Conservation (phyloP, 2,797 vertebrate genomes). For the Galago senegalensis region DNA sequence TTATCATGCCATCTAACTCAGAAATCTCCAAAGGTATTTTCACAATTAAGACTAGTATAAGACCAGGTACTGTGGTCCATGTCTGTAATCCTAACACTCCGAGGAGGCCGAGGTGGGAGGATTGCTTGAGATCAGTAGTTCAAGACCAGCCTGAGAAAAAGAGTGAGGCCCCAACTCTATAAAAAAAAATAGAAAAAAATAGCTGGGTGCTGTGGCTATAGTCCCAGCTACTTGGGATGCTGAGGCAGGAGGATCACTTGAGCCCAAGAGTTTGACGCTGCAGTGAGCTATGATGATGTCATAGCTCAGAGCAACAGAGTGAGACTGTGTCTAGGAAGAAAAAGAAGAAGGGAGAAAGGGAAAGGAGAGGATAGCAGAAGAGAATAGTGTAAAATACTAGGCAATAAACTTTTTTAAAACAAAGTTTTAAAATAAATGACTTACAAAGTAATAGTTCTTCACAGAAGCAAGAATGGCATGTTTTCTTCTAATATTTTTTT, state of each 20-base stretch:
- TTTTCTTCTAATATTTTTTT: constrained; percentile 67
- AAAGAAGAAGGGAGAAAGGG: not conserved
- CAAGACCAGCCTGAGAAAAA: not conserved
- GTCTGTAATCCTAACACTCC: not conserved
- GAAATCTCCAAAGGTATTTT: constrained; percentile 13
- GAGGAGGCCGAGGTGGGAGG: not conserved
- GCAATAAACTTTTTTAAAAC: not conserved
- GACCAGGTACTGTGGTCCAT: not conserved
- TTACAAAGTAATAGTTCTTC: constrained; percentile 32
- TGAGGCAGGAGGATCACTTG: not conserved
- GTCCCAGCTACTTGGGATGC: not conserved
- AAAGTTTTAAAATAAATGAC: constrained; percentile 38
- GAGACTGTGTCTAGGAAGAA: not conserved
- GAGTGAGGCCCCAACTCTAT: not conserved
- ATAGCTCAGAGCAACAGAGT: not conserved
- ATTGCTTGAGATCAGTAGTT: not conserved
- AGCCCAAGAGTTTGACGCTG: not conserved
- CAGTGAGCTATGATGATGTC: not conserved
- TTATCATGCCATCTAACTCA: constrained; percentile 3
- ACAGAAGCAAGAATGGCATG: not conserved
- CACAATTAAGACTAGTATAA: constrained; percentile 26
- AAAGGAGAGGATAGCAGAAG: too few species aligned
- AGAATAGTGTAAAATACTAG: not conserved
- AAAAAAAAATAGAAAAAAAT: not conserved
- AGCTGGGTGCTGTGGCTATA: not conserved